Conservation (phyloP, 2,797 vertebrate genomes). For the Balearica regulorum region DNA sequence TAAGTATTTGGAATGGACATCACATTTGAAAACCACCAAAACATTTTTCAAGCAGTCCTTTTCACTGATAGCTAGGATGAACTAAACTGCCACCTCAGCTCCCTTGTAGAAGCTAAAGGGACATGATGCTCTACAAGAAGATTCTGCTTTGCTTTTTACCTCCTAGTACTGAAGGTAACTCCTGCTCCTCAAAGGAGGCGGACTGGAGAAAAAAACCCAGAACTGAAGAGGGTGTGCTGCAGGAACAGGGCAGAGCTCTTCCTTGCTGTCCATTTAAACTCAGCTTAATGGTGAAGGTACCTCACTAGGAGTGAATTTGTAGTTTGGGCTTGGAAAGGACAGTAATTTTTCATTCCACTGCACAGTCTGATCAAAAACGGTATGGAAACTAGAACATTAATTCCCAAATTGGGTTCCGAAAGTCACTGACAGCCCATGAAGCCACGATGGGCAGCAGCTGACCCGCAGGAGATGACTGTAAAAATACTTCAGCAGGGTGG, state of each 20-base stretch:
- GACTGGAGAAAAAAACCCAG: neutral
- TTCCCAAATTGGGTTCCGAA: neutral
- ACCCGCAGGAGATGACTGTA: neutral
- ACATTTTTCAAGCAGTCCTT: neutral
- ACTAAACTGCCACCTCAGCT: neutral
- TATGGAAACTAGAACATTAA: accelerated
- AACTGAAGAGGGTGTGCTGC: neutral
- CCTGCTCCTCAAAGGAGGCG: neutral
- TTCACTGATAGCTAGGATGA: neutral
- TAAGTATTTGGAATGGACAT: neutral
- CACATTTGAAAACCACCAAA: neutral
- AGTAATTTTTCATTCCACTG: neutral
- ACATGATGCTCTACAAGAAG: neutral
- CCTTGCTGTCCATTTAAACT: neutral
- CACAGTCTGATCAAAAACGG: neutral
- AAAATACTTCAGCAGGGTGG: neutral
- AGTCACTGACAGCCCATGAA: neutral
- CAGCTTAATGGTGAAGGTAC: neutral
- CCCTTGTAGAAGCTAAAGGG: neutral
- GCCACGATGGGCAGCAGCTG: neutral
- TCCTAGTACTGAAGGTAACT: neutral
- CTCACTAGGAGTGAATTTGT: neutral
- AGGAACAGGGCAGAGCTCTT: accelerated
- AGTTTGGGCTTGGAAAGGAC: neutral
- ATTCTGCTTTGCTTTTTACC: neutral